Conservation (phyloP, 2,797 vertebrate species). For the Coregonus ussuriensis region DNA sequence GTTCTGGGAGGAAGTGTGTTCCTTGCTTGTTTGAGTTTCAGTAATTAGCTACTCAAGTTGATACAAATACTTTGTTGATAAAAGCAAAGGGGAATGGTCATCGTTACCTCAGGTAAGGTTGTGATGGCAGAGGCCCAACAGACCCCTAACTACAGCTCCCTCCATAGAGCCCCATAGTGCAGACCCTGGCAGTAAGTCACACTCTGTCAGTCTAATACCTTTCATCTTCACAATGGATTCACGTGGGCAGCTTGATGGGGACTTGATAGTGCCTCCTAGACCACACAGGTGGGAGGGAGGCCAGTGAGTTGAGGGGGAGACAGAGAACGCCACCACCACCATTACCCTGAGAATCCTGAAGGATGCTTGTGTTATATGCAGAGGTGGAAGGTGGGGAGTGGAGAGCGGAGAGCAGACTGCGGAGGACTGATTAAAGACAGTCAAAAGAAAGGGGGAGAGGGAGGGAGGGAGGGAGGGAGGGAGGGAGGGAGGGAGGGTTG, state of each 20-base stretch:
- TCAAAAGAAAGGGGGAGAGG: not conserved
- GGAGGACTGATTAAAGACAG: not conserved
- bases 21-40: not conserved
- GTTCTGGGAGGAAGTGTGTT: not conserved
- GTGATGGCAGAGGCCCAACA: not conserved
- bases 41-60: not conserved
- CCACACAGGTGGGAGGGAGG: not conserved
- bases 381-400: not conserved
- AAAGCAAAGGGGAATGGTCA: not conserved
- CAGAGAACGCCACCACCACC: not conserved
- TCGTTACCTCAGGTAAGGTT: not conserved
- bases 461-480: not conserved
- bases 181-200: not conserved
- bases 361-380: slow-evolving; percentile 11
- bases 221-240: not conserved
- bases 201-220: not conserved
- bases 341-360: not conserved
- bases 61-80: not conserved
- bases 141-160: not conserved
- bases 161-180: not conserved
- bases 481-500: not conserved
- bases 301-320: not conserved
- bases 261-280: not conserved
- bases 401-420: not conserved
- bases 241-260: not conserved